A percentile compares a stretch with the other conserved stretches of the same genome.
phyloP scores from a whole-genome alignment of 1,140 invertebrate genomes.

The Drosophila hydei region DNA sequence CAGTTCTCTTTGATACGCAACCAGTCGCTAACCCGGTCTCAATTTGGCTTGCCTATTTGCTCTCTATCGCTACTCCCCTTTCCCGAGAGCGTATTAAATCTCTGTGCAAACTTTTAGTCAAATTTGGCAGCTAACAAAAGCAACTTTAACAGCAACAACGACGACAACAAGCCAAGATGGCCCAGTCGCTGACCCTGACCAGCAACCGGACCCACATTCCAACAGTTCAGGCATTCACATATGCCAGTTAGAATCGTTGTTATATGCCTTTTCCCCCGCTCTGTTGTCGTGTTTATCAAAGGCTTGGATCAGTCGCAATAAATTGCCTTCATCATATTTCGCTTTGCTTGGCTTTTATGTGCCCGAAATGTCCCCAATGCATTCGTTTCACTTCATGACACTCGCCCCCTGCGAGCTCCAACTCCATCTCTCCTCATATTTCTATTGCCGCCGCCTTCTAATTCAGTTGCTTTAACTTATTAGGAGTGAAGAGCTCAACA shows the following conservation, averaged over 20 bases:
- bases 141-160: slow-evolving; percentile 26
- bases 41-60: background rate
- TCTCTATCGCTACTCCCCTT: slow-evolving; percentile 11
- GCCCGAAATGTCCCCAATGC: slow-evolving; percentile 1
- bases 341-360: slow-evolving; percentile 38
- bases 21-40: background rate
- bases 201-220: slow-evolving; percentile 1
- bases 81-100: slow-evolving; percentile 32
- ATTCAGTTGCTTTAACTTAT: slow-evolving; percentile 29
- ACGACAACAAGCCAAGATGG: slow-evolving; percentile 6
- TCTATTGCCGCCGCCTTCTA: slow-evolving; percentile 6
- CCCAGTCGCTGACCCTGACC: background rate
- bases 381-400: slow-evolving; percentile 6
- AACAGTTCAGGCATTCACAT: slow-evolving; percentile 12
- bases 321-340: slow-evolving; percentile 80
- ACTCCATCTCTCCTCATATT: background rate
- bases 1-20: slow-evolving; percentile 20
- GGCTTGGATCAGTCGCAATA: slow-evolving; percentile 61
- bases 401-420: background rate
- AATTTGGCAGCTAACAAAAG: slow-evolving; percentile 64
- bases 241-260: slow-evolving; percentile 19
- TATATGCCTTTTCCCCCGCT: background rate
- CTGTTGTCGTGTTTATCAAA: slow-evolving; percentile 59
- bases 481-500: slow-evolving; percentile 40
- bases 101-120: slow-evolving; percentile 64